Base-by-base conservation (phyloP, 2,888 invertebrate genomes). In the Meta bourneti region DNA sequence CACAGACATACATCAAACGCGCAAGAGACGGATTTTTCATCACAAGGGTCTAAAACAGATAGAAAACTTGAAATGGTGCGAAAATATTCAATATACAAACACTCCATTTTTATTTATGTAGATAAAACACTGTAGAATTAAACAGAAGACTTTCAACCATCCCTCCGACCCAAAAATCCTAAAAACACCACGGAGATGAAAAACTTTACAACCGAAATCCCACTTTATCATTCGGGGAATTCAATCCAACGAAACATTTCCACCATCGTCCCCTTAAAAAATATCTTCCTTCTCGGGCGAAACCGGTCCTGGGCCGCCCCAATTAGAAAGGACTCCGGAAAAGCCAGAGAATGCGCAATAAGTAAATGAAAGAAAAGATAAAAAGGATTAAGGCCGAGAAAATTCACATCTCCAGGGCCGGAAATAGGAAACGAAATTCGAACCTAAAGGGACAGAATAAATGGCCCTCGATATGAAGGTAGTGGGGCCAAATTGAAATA, bases 401-500 rank as follows among this genome's bases (percentile, higher is more conserved):
- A 88, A 74, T 54, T 74, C 51, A 80, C 71, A 80, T 75, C 81
- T 71, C 85, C 9, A 61, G 48, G 74, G 80, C 71, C 51, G 75
- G 48, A 77, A 79, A 72, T 49, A 54, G 19, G 52, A 71, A 89
- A 69, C 81, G 74, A 74, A 88, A 81, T 88, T 74, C 75, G 20
- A 83, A 75, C 71, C 51, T 11, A 90, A 84, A 84, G 71, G 72
- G 77, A 90, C 71, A 78, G 83, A 79, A 90, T 90, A 90, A 90
- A 90, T 90, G 89, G 89, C 20, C 71, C 61, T 20, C 89, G 72
- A 90, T 90, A 90, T 90, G 89, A 90, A 88, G 89, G 84, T 90
- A 90, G 82, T 6, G 81, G 48, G 88, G 71, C 61, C 84, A 90
- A 90, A 90, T 90, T 90, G 89, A 84, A 90, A 90, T 90, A 81